Evolutionary conservation across 1,140 invertebrate genomes (phyloP), one percentile per base, ranked within the genome.

Genomic region (Brachionus asplanchnoidis): DNA sequence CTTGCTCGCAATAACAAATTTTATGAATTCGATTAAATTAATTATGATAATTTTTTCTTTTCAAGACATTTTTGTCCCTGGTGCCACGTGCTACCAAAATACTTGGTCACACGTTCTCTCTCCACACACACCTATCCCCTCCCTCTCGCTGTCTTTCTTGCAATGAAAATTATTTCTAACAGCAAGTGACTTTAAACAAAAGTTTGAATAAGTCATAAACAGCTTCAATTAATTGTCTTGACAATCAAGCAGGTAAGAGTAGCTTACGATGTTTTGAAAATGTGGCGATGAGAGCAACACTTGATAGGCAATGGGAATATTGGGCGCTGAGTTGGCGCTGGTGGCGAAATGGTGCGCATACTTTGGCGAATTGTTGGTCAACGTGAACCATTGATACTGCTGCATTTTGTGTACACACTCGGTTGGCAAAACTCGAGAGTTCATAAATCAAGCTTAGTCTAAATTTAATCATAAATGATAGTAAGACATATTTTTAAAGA

Each of bases 31-130:
- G 66, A 68, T 68, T 68, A 68, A 68, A 68, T 68, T 68, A 28
- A 68, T 68, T 68, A 68, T 68, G 66, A 68, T 68, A 68, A 68
- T 68, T 68, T n/a, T 68, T n/a, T 68, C 6, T 68, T 68, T 26
- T 12, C 9, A 14, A 32, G 26, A 32, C 26, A 32, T 68, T 40
- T 68, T n/a, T 68, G 12, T 68, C 23, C 32, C 66, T 68, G 26
- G 26, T 40, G 66, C 66, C 66, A 32, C 66, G 32, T 68, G 66
- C 32, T 68, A 1, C 26, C 46, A 53, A 14, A 5, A 1, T 7
- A 23, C 17, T 9, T 60, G 6, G 17, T 20, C 17, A 9, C 53
- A 9, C 53, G 3, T 20, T 0, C 53, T 56, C n/a, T 17, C 53
- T 56, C 32, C 20, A 17, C 3, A 20, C 8, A 3, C 0, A 23